Evolutionary conservation across 2,113 vertebrate genomes (phyloP), one percentile per base, ranked within the genome.

Genomic region (Corythaeola cristata): DNA sequence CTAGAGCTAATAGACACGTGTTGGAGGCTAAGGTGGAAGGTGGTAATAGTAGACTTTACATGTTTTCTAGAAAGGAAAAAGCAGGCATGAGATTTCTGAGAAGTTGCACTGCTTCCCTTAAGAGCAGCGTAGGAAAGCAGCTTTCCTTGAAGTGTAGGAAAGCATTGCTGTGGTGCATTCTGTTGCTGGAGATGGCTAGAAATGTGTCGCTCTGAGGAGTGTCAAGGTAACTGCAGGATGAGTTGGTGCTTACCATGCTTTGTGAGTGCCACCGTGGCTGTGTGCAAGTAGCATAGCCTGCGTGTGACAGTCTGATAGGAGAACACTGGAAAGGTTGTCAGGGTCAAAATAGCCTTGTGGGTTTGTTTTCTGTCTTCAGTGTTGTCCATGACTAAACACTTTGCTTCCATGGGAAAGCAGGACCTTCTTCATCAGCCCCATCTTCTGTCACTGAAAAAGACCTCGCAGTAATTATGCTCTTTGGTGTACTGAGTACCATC

Each of bases 251-350:
- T 67, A 26, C 39, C 17, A 3, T 17, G 41, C 22, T 33, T 67
- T 60, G 45, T 11, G 28, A 71, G 50, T 30, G 39, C 41, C 20
- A 5, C 26, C 6, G 56, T 47, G 37, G 32, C 62, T 71, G 16
- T 13, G 4, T 21, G 41, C 47, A 33, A 50, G 9, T 3, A 30
- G 50, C 35, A 39, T 26, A 60, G 3, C 22, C 35, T 24, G 19
- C 22, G 15, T 0, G 0, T 39, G 12, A 17, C 30, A 41, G 6
- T 15, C 60, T 75, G 26, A 23, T 16, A 59, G 49, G 35, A 64
- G 21, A 71, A 15, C 0, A 0, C 1, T 58, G 47, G 41, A 58
- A 76, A 58, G 15, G 18, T 30, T 37, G 22, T 45, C 15, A 41
- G 35, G 39, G 16, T 82, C n/a, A 64, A 79, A 60, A 22, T 68